These are phyloP conservation scores for Hydropotes inermis DNA, from an alignment of 2,113 vertebrate genomes.

Conservation along the genomic window DNA sequence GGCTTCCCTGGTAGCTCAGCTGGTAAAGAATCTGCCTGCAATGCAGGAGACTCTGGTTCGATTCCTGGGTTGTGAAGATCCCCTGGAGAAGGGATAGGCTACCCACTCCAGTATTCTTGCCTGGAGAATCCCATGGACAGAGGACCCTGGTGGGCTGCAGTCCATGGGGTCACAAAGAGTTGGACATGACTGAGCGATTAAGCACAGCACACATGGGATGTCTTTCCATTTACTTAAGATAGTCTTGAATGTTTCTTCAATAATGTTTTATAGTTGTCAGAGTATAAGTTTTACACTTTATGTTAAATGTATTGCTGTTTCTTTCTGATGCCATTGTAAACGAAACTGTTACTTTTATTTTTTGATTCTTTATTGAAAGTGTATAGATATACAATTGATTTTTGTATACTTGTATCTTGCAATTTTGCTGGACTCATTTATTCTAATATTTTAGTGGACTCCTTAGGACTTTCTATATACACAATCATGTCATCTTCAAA, in stretches of 20 bases:
- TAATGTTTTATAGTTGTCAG: background rate
- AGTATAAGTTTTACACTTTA: background rate
- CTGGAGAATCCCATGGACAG: background rate
- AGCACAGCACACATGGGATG: background rate
- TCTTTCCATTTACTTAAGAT: background rate
- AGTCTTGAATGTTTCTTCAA: background rate
- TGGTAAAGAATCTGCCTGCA: background rate
- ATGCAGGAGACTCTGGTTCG: background rate
- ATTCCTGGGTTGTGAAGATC: background rate
- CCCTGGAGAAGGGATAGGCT: background rate
- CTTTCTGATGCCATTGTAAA: background rate
- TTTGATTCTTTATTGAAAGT: background rate
- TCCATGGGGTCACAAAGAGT: background rate
- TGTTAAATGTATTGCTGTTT: background rate
- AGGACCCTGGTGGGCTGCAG: background rate
- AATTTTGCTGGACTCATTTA: background rate
- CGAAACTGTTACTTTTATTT: background rate
- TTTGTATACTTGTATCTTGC: background rate
- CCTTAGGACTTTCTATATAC: background rate
- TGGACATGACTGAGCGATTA: background rate
- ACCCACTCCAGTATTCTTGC: background rate
- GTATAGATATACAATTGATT: background rate
- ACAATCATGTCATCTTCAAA: background rate
- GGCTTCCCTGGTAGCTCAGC: background rate
- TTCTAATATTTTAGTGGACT: background rate